Conservation (phyloP, 2,888 invertebrate species). For the Rhingia campestris region DNA sequence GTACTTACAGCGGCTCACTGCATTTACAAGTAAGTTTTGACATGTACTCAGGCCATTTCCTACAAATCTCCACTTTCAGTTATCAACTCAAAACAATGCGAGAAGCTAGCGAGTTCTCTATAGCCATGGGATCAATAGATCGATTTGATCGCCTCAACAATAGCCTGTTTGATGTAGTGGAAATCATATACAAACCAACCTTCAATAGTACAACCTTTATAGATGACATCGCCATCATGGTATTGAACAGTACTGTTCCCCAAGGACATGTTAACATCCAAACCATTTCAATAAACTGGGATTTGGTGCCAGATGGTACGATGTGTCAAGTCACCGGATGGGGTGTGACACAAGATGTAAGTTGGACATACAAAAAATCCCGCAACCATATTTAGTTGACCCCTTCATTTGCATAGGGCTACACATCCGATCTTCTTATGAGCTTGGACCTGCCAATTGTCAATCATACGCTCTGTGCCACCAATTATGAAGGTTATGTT, state of each 20-base stretch:
- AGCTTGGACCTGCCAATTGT: conserved; percentile 56
- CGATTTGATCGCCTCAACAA: conserved; percentile 64
- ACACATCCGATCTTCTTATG: conserved; percentile 37
- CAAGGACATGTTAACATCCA: conserved; percentile 53
- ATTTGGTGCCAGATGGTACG: conserved; percentile 53
- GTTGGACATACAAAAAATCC: neutral
- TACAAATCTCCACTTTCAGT: conserved; percentile 15
- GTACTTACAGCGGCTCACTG: conserved; percentile 77
- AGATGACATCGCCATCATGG: conserved; percentile 76
- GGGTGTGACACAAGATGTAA: conserved; percentile 76
- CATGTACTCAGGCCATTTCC: no score
- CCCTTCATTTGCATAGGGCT: conserved; percentile 10
- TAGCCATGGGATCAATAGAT: conserved; percentile 76
- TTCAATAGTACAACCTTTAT: conserved; percentile 70
- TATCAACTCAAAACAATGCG: conserved; percentile 48
- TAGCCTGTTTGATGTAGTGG: conserved; percentile 64
- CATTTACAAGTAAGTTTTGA: conserved; percentile 74
- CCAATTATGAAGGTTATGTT: conserved; percentile 66
- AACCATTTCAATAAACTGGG: conserved; percentile 73
- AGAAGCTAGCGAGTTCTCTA: conserved; percentile 67
- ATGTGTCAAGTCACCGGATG: conserved; percentile 76
- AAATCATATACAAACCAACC: conserved; percentile 56
- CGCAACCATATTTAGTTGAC: neutral
- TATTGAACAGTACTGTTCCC: conserved; percentile 73
- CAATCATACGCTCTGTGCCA: conserved; percentile 64